Conservation (phyloP, 2,888 invertebrate species). For the Slavum lentiscoides region DNA sequence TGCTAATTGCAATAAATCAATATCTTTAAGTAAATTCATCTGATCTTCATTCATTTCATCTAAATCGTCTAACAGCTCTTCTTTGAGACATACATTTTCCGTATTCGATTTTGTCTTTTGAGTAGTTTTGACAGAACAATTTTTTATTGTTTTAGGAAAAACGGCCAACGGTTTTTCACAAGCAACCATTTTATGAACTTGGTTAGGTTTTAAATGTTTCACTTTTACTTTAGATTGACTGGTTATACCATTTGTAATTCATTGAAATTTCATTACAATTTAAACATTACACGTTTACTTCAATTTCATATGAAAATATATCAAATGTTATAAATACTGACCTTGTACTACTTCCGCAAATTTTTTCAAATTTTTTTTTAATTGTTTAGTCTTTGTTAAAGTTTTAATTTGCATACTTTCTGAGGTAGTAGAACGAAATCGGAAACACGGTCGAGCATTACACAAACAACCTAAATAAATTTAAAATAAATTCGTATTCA, state of each 20-base stretch:
- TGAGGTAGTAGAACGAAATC: conserved; percentile 8
- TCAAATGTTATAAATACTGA: conserved; percentile 59
- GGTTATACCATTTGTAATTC: conserved; percentile 66
- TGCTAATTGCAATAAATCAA: conserved; percentile 54
- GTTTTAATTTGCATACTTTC: conserved; percentile 33
- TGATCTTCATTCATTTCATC: conserved; percentile 47
- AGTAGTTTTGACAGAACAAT: conserved; percentile 55
- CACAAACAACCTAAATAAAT: not conserved
- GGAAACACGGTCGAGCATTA: not conserved
- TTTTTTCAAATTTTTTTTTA: conserved; percentile 64
- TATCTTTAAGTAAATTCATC: conserved; percentile 31
- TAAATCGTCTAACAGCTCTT: conserved; percentile 61
- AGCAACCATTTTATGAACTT: conserved; percentile 63
- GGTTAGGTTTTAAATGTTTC: conserved; percentile 69
- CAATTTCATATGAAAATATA: not conserved
- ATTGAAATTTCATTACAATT: too few species aligned
- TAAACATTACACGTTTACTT: too few species aligned
- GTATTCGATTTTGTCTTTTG: not conserved
- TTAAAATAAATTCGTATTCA: not conserved
- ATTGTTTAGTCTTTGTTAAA: conserved; percentile 50
- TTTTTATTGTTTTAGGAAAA: conserved; percentile 66
- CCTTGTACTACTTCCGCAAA: conserved; percentile 74
- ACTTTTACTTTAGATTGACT: conserved; percentile 71
- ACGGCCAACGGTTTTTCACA: conserved; percentile 57
- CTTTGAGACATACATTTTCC: conserved; percentile 50